phyloP scores from a whole-genome alignment of 2,888 invertebrate genomes.

The Eudemis profundana region DNA sequence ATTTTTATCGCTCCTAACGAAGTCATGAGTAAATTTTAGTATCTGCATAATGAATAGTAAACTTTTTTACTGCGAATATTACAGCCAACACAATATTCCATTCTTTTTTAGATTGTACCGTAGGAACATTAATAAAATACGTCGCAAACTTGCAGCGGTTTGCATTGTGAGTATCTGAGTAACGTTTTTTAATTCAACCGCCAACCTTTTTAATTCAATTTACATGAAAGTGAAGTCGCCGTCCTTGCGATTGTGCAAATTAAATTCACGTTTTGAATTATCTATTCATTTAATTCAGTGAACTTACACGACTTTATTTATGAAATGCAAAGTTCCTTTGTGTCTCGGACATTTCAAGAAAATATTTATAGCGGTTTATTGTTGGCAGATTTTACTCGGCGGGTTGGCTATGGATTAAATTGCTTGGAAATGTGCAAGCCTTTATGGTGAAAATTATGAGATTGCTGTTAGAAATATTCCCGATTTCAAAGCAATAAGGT shows the following conservation, averaged over 20 bases:
- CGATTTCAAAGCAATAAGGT: too few relatives aligned
- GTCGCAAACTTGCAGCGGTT: too few relatives aligned
- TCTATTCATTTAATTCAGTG: constrained; percentile 2
- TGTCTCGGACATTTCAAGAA: constrained; percentile 6
- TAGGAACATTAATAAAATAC: not conserved
- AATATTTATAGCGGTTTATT: constrained; percentile 3
- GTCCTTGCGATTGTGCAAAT: constrained; percentile 8
- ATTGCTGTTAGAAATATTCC: not conserved
- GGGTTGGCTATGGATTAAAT: not conserved
- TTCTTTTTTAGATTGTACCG: too few relatives aligned
- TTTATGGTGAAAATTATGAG: not conserved
- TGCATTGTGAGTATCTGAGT: too few relatives aligned
- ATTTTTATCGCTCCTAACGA: too few relatives aligned
- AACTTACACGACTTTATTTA: constrained; percentile 6
- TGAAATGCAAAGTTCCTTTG: constrained; percentile 16
- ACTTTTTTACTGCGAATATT: too few relatives aligned
- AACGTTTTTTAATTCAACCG: too few relatives aligned
- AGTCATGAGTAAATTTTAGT: too few relatives aligned
- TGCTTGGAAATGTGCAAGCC: not conserved
- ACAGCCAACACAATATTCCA: too few relatives aligned
- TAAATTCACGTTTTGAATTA: constrained; percentile 11
- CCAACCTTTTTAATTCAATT: not conserved
- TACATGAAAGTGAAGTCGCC: not conserved
- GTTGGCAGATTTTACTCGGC: constrained; percentile 5
- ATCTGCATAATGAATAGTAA: too few relatives aligned